Conservation (phyloP, 1,140 invertebrate genomes). For the Leptopilina clavipes region DNA sequence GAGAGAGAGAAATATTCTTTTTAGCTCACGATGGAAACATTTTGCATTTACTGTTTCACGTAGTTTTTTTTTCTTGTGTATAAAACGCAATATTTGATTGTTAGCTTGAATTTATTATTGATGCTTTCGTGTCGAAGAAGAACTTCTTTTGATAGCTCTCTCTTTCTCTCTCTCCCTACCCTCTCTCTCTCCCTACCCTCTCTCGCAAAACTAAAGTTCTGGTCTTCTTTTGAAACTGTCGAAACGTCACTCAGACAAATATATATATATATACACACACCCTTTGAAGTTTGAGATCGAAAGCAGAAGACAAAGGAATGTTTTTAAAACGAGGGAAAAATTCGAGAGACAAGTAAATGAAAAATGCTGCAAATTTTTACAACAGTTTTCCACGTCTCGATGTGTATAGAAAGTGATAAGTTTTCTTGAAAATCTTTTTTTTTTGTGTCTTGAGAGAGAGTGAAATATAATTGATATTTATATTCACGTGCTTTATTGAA, state of each 20-base stretch:
- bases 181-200: background rate
- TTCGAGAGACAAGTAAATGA: background rate
- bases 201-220: background rate
- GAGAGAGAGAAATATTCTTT: too few species aligned
- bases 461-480: background rate
- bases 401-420: background rate
- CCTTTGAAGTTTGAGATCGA: constrained; percentile 18
- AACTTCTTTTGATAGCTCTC: constrained; percentile 10
- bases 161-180: too few species aligned
- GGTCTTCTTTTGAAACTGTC: constrained; percentile 28
- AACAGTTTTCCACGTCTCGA: background rate
- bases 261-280: background rate
- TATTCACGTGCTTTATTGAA: background rate
- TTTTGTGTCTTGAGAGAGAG: background rate
- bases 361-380: background rate
- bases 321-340: background rate
- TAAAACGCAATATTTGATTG: background rate
- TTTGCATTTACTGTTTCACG: too few species aligned
- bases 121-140: background rate
- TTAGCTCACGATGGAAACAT: too few species aligned
- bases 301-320: background rate
- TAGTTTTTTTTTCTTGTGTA: background rate
- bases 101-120: background rate
- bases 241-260: constrained; percentile 5
- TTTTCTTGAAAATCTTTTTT: background rate